Evolutionary conservation across 2,888 invertebrate genomes (phyloP).

Genomic region (Platycnemis pennipes): DNA sequence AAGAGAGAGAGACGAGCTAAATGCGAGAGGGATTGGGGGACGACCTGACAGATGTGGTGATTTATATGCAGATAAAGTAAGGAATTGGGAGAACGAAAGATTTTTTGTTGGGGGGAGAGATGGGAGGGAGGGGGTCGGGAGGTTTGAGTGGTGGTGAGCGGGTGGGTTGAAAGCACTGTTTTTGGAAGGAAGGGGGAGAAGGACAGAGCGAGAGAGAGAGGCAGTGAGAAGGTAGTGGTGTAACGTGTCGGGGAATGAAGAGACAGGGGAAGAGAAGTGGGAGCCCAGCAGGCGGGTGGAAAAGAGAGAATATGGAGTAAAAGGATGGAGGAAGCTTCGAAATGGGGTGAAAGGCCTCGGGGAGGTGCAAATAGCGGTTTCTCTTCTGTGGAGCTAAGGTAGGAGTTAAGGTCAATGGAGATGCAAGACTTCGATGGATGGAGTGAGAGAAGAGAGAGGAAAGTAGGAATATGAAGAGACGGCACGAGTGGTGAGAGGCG

Average conservation of each 20-base stretch:
- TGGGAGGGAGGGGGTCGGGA: too few relatives aligned
- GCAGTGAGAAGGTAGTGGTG: neutral
- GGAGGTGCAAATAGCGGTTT: neutral
- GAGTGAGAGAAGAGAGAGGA: neutral
- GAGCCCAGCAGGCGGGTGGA: neutral
- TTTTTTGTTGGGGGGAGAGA: neutral
- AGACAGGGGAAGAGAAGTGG: neutral
- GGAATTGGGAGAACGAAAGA: neutral
- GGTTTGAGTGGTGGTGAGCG: neutral
- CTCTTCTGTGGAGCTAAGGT: neutral
- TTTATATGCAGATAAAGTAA: conserved; percentile 32
- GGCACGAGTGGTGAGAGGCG: too few relatives aligned
- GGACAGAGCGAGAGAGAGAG: too few relatives aligned
- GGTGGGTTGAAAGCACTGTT: neutral
- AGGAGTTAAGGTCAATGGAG: neutral
- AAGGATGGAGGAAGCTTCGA: neutral
- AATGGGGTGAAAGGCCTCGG: neutral
- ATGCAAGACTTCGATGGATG: neutral
- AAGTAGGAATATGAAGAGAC: neutral
- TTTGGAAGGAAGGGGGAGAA: neutral
- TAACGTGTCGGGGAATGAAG: neutral
- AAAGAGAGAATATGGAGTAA: neutral
- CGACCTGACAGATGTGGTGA: neutral
- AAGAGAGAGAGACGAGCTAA: neutral
- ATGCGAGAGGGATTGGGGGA: neutral